These are phyloP conservation scores for Procavia capensis DNA, from an alignment of 2,113 vertebrate genomes.

Conservation along the genomic window DNA sequence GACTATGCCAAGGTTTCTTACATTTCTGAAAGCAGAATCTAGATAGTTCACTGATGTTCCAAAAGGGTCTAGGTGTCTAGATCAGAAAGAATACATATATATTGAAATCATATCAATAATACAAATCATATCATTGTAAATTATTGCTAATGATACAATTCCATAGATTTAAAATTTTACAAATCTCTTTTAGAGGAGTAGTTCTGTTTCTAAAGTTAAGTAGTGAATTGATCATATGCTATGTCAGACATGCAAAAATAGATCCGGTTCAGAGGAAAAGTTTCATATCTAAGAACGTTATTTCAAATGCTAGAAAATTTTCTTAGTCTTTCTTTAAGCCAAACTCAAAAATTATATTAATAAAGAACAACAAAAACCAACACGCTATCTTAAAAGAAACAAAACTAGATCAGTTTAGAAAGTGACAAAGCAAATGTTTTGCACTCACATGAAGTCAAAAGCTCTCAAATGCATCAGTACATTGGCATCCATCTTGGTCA, in stretches of 20 bases:
- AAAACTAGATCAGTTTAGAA: background rate
- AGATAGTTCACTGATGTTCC: conserved; percentile 96
- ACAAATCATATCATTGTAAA: background rate
- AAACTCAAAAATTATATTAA: conserved; percentile 28
- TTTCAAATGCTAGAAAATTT: conserved; percentile 48
- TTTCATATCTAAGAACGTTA: conserved; percentile 4
- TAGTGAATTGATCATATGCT: conserved; percentile 3
- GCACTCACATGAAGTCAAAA: conserved; percentile 98
- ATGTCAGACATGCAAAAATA: background rate
- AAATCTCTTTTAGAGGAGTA: conserved; percentile 46
- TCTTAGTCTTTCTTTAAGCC: background rate
- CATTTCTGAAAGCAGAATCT: conserved; percentile 96
- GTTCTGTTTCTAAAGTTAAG: conserved; percentile 38
- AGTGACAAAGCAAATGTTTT: background rate
- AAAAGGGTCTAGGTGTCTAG: conserved; percentile 97
- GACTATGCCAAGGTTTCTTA: conserved; percentile 96
- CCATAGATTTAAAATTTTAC: conserved; percentile 30
- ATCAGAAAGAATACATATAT: conserved; percentile 46
- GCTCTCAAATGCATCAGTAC: conserved; percentile 97
- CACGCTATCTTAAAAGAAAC: background rate
- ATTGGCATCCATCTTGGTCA: conserved; percentile 98
- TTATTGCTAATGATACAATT: conserved; percentile 44
- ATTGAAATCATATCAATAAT: conserved; percentile 7
- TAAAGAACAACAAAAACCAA: background rate
- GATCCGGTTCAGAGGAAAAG: conserved; percentile 13